phyloP scores from a whole-genome alignment of 2,113 vertebrate species.

The Strix uralensis region DNA sequence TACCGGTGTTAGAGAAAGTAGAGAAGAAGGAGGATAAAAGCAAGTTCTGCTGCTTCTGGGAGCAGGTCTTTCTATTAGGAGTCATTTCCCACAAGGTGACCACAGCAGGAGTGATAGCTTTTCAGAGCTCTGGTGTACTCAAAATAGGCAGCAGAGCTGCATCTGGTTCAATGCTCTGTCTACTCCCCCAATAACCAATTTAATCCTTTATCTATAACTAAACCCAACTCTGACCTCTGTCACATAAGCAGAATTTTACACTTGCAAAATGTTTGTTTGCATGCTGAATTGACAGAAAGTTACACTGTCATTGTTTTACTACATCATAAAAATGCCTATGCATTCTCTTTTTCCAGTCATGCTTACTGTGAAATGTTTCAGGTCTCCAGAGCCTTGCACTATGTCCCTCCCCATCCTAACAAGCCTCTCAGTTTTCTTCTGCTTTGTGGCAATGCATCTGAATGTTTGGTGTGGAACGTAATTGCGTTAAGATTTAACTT shows the following conservation, averaged over 20 bases:
- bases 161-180: not conserved
- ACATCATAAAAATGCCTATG: not conserved
- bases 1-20: not conserved
- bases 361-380: not conserved
- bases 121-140: not conserved
- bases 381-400: not conserved
- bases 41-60: not conserved
- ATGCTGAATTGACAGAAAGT: not conserved
- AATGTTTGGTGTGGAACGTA: not conserved
- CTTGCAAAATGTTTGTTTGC: not conserved
- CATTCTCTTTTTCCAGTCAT: not conserved
- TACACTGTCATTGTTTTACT: not conserved
- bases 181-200: not conserved
- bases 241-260: not conserved
- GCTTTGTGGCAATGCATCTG: not conserved
- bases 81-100: not conserved
- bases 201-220: not conserved
- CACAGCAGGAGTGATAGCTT: not conserved
- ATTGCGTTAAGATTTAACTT: not conserved
- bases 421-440: not conserved
- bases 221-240: not conserved
- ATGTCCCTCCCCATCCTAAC: not conserved
- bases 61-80: not conserved
- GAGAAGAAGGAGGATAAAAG: not conserved
- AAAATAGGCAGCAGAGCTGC: not conserved